phyloP scores from a whole-genome alignment of 2,888 invertebrate species.

The Caenorhabditis parvicauda region DNA sequence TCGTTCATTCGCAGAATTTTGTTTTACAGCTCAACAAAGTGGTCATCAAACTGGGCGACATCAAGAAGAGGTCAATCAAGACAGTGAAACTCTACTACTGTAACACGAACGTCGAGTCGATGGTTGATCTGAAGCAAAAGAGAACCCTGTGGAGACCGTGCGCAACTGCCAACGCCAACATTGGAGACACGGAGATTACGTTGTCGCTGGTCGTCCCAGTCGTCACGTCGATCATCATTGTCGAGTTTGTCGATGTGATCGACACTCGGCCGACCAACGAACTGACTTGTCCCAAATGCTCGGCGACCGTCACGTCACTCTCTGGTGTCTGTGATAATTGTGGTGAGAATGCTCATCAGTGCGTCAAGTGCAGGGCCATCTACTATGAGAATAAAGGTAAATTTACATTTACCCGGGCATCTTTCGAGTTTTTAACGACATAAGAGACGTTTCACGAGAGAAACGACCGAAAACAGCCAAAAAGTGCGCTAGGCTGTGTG shows the following conservation, averaged over 20 bases:
- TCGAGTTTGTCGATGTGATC: slow-evolving; percentile 95
- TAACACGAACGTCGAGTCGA: slow-evolving; percentile 86
- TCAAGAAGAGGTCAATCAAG: slow-evolving; percentile 88
- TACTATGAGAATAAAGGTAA: slow-evolving; percentile 81
- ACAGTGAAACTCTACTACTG: slow-evolving; percentile 89
- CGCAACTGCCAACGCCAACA: slow-evolving; percentile 72
- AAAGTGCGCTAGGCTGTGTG: no score
- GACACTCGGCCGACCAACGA: slow-evolving; percentile 85
- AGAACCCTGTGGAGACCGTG: slow-evolving; percentile 85
- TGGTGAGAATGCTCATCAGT: slow-evolving; percentile 97
- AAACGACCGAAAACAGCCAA: no score
- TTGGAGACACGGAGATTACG: slow-evolving; percentile 19
- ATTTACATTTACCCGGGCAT: no score
- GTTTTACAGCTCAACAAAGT: slow-evolving; percentile 72
- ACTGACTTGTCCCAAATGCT: slow-evolving; percentile 69
- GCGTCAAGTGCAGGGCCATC: slow-evolving; percentile 95
- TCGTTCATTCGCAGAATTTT: no score
- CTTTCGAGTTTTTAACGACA: no score
- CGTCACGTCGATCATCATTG: slow-evolving; percentile 94
- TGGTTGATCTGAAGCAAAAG: slow-evolving; percentile 88
- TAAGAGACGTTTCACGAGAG: no score
- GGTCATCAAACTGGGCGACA: slow-evolving; percentile 85
- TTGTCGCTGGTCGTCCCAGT: slow-evolving; percentile 71
- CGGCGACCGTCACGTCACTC: slow-evolving; percentile 91
- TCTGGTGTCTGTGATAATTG: slow-evolving; percentile 95